Percentiles rank a stretch among this genome's conserved stretches.
These are phyloP conservation scores for Prunella fulvescens DNA, from an alignment of 2,113 vertebrate genomes.

Conservation along the genomic window DNA sequence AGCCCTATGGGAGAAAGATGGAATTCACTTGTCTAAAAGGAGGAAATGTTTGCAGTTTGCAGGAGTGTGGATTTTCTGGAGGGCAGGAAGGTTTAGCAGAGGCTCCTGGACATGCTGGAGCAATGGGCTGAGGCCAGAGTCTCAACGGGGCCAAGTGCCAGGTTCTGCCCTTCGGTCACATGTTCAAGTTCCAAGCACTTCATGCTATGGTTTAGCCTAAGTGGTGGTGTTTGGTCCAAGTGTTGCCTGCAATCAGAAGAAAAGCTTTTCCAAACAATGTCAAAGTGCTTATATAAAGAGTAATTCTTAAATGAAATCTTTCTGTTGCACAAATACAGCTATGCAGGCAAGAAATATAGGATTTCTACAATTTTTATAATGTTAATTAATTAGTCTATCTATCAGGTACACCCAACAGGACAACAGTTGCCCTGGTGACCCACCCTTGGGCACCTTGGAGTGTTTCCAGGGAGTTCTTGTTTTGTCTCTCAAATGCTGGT, in stretches of 20 bases:
- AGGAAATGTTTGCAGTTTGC: background rate
- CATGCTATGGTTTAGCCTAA: background rate
- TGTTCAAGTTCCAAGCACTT: background rate
- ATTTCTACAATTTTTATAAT: background rate
- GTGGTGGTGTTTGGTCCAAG: background rate
- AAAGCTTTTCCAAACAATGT: background rate
- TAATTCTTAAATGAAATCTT: background rate
- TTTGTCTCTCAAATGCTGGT: background rate
- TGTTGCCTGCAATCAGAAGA: background rate
- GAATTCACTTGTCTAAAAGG: background rate
- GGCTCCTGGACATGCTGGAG: background rate
- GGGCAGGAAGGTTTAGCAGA: background rate
- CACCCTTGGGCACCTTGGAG: background rate
- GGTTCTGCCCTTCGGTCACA: background rate
- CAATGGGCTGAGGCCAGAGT: no score
- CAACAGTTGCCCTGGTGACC: background rate
- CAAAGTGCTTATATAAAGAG: background rate
- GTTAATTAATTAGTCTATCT: background rate
- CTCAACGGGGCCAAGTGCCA: background rate
- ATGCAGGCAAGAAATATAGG: background rate
- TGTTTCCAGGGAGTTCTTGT: background rate
- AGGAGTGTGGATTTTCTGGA: background rate
- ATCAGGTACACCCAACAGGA: background rate
- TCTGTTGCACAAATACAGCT: background rate
- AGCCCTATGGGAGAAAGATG: background rate